Evolutionary conservation across 2,888 invertebrate genomes (phyloP), one percentile per base, ranked within the genome.

Genomic region (Scaptomyza caliginosa): DNA sequence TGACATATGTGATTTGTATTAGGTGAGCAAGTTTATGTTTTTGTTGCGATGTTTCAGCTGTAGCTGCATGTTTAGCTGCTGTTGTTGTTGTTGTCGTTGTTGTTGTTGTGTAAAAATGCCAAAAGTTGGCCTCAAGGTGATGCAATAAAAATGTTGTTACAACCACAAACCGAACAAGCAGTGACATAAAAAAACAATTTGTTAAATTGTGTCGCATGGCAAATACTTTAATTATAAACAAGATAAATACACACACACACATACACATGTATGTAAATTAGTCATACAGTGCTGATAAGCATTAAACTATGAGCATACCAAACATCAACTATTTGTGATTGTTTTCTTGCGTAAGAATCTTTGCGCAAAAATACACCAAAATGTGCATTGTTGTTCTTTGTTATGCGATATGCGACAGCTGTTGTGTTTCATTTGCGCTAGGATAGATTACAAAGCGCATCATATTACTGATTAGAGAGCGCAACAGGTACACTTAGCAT

Each of bases 81-180:
- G 39, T 40, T 60, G 50, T 43, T 56, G 45, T 48, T 26, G 50
- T 52, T n/a, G n/a, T n/a, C n/a, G 40, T 49, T 60, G 39, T 40
- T 60, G 50, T 43, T 56, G 45, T 48, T 26, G 50, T 52, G n/a
- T 39, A 50, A 60, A 59, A 55, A 68, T 59, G 68, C 49, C 58
- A 74, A 65, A 67, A 57, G 56, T 39, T 68, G 55, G 17, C 51
- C 42, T 58, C 76, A 76, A 75, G 76, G 73, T 76, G 73, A 74
- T 42, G 52, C 43, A 60, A 68, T 65, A 62, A 65, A 75, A 75
- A 72, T 75, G 60, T 57, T 57, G 51, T 69, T 50, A 67, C 60
- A 63, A 56, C 38, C 8, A 13, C 24, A 24, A 24, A 42, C 6
- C 32, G 13, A 48, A 23, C 49, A 59, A 64, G 36, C 51, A 39